These are phyloP conservation scores for Hemiscyllium ocellatum DNA, from an alignment of 2,113 vertebrate genomes.

Conservation along the genomic window DNA sequence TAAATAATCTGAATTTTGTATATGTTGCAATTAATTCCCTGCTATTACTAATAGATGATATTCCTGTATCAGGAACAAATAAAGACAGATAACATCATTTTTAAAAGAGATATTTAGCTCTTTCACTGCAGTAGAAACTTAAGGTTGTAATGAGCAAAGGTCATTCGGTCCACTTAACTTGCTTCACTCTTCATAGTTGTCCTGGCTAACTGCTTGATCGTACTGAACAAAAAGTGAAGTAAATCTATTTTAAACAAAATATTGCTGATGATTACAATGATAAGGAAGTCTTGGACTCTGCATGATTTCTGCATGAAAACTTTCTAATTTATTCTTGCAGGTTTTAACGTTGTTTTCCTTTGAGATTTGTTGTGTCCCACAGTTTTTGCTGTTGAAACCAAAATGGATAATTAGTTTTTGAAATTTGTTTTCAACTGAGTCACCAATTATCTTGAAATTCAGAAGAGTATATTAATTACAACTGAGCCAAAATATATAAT, in stretches of 20 bases:
- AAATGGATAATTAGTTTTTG: background rate
- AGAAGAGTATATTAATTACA: background rate
- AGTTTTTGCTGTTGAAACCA: background rate
- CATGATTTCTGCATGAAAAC: background rate
- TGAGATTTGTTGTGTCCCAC: background rate
- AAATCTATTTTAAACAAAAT: too few relatives aligned
- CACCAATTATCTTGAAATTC: background rate
- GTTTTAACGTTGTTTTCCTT: background rate
- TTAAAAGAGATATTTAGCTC: background rate
- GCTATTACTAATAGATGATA: background rate
- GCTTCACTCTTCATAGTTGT: background rate
- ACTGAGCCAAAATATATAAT: background rate
- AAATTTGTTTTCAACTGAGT: background rate
- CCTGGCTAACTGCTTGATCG: background rate
- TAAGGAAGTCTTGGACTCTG: background rate
- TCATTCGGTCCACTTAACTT: background rate
- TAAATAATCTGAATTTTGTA: background rate
- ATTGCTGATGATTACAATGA: background rate
- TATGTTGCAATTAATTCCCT: background rate
- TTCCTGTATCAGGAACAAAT: background rate
- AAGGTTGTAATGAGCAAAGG: background rate
- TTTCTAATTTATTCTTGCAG: background rate
- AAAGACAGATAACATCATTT: background rate
- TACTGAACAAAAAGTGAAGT: background rate
- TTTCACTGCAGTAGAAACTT: background rate